phyloP scores from a whole-genome alignment of 2,888 invertebrate genomes.

The Leptodirus hochenwartii region DNA sequence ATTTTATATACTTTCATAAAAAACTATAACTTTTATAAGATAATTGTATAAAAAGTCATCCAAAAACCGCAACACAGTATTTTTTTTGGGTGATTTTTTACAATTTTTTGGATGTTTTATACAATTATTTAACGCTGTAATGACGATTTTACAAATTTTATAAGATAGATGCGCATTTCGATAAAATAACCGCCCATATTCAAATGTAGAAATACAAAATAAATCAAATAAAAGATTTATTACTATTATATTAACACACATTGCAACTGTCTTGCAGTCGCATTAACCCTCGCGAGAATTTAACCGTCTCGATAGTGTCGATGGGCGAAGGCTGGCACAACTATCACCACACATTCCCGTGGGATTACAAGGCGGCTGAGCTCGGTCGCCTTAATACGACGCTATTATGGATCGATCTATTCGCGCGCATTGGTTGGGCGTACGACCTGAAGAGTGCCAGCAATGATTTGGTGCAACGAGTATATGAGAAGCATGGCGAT shows the following conservation, averaged over 20 bases:
- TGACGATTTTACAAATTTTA: too few species aligned
- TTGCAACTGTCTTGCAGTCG: conserved; percentile 28
- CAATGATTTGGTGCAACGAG: conserved; percentile 43
- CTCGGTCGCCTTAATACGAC: conserved; percentile 43
- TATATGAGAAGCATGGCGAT: conserved; percentile 59
- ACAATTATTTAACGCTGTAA: too few species aligned
- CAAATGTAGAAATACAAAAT: too few species aligned
- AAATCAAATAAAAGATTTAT: too few species aligned
- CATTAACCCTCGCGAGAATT: conserved; percentile 66
- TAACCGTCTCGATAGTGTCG: conserved; percentile 49
- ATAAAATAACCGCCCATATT: too few species aligned
- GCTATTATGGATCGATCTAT: conserved; percentile 47
- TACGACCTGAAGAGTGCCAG: conserved; percentile 56
- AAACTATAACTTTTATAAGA: background rate
- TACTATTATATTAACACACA: too few species aligned
- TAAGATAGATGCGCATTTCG: too few species aligned
- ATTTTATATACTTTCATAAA: background rate
- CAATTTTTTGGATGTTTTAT: too few species aligned
- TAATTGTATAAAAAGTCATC: too few species aligned
- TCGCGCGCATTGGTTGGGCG: conserved; percentile 52
- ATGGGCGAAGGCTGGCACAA: conserved; percentile 73
- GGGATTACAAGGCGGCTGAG: conserved; percentile 85
- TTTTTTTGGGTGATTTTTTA: too few species aligned
- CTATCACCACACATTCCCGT: conserved; percentile 87
- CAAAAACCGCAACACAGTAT: too few species aligned